A percentile compares a stretch with the other conserved stretches of the same genome.
phyloP scores from a whole-genome alignment of 2,797 vertebrate genomes.

The Emydoidea blandingii region DNA sequence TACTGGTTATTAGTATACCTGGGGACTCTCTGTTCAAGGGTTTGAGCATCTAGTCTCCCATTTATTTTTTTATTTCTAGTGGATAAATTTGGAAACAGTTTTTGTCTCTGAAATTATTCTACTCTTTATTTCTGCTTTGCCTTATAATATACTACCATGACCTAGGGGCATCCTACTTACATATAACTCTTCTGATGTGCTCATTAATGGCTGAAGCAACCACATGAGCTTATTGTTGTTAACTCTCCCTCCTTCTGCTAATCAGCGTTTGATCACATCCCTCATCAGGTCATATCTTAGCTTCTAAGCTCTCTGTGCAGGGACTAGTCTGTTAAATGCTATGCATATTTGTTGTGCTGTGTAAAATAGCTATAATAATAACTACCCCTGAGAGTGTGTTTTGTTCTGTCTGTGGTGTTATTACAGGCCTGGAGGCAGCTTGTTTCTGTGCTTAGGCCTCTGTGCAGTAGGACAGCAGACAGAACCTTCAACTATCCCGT shows the following conservation, averaged over 20 bases:
- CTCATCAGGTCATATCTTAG: background rate
- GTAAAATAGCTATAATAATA: background rate
- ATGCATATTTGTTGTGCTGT: fast-evolving
- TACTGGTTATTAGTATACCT: background rate
- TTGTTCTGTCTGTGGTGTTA: background rate
- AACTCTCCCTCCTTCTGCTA: background rate
- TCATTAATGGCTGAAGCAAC: background rate
- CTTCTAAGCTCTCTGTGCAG: background rate
- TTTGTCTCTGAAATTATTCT: background rate
- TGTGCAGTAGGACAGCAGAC: background rate
- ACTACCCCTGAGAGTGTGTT: background rate
- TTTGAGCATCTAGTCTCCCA: background rate
- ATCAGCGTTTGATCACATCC: background rate
- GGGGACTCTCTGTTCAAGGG: background rate
- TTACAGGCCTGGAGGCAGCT: background rate
- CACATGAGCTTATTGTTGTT: background rate
- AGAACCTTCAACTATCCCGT: background rate
- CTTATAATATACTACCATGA: background rate
- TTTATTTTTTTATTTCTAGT: background rate
- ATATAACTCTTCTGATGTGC: background rate
- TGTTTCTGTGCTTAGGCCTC: background rate
- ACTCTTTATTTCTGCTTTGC: background rate
- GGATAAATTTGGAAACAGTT: background rate
- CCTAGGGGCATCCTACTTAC: background rate
- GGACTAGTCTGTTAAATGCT: background rate